phyloP scores from a whole-genome alignment of 2,888 invertebrate species.

The Xestobium rufovillosum region DNA sequence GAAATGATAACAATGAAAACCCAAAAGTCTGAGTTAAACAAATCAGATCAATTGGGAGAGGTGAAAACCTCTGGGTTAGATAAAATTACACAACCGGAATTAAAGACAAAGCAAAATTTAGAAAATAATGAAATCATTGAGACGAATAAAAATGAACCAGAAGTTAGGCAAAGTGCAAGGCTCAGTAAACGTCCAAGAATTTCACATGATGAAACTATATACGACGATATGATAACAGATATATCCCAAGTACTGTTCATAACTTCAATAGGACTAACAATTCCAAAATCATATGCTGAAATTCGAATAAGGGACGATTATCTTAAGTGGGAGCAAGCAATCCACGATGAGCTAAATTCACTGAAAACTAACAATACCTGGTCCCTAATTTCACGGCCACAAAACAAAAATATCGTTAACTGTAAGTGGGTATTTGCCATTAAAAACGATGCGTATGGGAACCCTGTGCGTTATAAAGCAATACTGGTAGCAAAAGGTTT shows the following conservation, averaged over 20 bases:
- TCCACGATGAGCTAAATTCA: conserved; percentile 12
- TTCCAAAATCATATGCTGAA: conserved; percentile 7
- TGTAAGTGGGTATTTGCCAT: conserved; percentile 12
- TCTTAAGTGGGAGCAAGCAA: conserved; percentile 9
- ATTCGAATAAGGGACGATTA: conserved; percentile 6
- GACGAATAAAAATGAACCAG: background rate
- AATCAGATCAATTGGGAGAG: conserved; percentile 21
- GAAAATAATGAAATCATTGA: too few relatives aligned
- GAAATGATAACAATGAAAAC: too few relatives aligned
- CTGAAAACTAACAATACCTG: conserved; percentile 12
- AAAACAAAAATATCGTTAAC: conserved; percentile 13
- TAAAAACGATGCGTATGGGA: conserved; percentile 10
- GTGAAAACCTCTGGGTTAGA: too few relatives aligned
- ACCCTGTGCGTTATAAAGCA: conserved; percentile 10
- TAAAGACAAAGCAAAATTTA: too few relatives aligned
- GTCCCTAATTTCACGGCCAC: conserved; percentile 9
- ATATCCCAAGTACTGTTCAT: conserved; percentile 1
- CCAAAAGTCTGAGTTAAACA: conserved; percentile 2
- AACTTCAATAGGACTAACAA: background rate
- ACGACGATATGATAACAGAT: conserved; percentile 1
- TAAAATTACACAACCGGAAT: too few relatives aligned
- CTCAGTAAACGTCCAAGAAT: conserved; percentile 2
- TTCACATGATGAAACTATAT: conserved; percentile 2
- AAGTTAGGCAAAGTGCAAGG: conserved; percentile 1
- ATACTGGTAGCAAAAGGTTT: conserved; percentile 9